A percentile compares a stretch with the other conserved stretches of the same genome.
Conservation (phyloP, 2,113 vertebrate genomes). For the Epinephelus lanceolatus region DNA sequence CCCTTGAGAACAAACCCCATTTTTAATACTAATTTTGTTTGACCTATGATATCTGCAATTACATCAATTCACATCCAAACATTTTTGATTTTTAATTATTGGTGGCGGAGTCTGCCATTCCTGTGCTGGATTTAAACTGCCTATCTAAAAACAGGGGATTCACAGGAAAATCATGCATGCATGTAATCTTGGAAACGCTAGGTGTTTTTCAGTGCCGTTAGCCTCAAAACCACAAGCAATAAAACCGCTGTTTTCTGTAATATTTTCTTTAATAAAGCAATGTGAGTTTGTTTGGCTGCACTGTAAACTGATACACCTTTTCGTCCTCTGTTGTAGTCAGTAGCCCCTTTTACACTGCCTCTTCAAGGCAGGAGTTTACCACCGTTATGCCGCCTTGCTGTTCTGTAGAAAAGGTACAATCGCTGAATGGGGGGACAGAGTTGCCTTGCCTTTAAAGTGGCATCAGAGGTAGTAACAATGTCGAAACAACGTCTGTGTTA, state of each 20-base stretch:
- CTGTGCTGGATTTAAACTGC: neutral
- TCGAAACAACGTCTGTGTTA: no score
- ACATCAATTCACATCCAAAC: neutral
- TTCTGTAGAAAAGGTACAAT: no score
- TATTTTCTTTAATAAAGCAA: neutral
- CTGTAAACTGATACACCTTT: neutral
- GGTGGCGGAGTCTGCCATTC: neutral
- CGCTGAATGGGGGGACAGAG: no score
- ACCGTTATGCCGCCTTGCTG: no score
- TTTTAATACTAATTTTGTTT: neutral
- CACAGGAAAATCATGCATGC: neutral
- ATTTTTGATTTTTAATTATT: neutral
- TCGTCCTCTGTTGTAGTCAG: neutral
- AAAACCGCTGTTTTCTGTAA: accelerated
- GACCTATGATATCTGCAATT: neutral
- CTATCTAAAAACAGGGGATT: neutral
- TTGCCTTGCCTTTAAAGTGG: no score
- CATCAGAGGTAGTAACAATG: no score
- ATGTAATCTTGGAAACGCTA: neutral
- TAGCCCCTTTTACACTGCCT: no score
- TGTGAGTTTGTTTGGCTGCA: neutral
- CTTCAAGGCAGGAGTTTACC: no score
- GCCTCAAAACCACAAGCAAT: neutral
- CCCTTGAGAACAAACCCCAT: neutral
- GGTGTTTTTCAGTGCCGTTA: neutral